Evolutionary conservation across 2,888 invertebrate species (phyloP).

Genomic region (Synergus laeviventris): DNA sequence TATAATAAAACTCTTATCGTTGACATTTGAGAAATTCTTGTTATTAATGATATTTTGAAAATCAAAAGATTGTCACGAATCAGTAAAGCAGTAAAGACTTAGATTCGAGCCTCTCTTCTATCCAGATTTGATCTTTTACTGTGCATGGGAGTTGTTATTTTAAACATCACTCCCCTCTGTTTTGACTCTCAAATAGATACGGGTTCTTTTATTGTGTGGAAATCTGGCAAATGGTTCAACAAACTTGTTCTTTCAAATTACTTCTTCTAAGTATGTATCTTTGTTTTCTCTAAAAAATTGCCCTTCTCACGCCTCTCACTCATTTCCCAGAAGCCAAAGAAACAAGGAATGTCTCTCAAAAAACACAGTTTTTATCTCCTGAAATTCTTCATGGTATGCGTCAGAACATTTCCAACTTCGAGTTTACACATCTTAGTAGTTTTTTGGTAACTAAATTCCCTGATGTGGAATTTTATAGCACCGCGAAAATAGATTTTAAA

Average conservation of each 20-base stretch:
- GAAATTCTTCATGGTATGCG: neutral
- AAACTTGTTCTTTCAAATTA: slow-evolving; percentile 4
- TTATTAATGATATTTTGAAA: neutral
- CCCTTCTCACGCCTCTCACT: slow-evolving; percentile 3
- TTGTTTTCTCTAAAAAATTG: slow-evolving; percentile 5
- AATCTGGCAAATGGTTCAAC: slow-evolving; percentile 29
- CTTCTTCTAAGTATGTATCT: slow-evolving; percentile 10
- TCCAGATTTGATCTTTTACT: slow-evolving; percentile 20
- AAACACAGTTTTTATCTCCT: slow-evolving; percentile 1
- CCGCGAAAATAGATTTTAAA: neutral
- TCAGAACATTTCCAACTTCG: neutral
- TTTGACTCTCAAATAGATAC: slow-evolving; percentile 28
- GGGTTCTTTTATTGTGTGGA: slow-evolving; percentile 28
- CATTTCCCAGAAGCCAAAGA: neutral
- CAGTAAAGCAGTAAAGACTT: neutral
- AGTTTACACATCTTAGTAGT: neutral
- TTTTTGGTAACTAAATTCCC: too few relatives aligned
- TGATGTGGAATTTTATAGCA: too few relatives aligned
- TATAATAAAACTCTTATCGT: neutral
- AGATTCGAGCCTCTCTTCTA: neutral
- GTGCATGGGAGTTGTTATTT: slow-evolving; percentile 25
- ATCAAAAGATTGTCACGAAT: neutral
- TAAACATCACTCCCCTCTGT: slow-evolving; percentile 23
- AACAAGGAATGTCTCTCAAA: neutral
- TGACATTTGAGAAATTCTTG: neutral